Evolutionary conservation across 2,888 invertebrate genomes (phyloP), one percentile per base, ranked within the genome.

Genomic region (Argynnis bischoffii): DNA sequence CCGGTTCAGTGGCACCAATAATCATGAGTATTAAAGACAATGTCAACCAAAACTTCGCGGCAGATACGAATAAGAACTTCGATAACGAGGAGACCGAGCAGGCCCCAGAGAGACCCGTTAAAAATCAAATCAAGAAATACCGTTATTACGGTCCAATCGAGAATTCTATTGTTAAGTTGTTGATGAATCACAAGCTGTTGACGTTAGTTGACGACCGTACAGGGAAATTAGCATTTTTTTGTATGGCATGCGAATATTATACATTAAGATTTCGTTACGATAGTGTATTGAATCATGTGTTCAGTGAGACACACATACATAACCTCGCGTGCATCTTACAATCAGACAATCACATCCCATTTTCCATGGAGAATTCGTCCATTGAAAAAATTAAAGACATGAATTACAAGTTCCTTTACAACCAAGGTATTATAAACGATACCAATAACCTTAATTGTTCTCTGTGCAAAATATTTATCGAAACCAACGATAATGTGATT

Each of bases 21-120:
- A 92, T 92, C 2, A 92, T 92, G 92, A 92, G 92, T 66, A 92
- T 92, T 46, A 89, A 91, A 41, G 92, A 92, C 69, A 92, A 92
- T 55, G 92, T 92, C 1, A 92, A 92, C 67, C 92, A 92, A 69
- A 92, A 92, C 65, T 92, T 92, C 68, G 80, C 90, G 0, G 81
- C 83, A 0, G 92, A 92, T 51, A 83, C 89, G 0, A 92, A 91
- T 60, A 92, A 89, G 73, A 92, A 85, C 67, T 87, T 85, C 50
- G 92, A 92, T 6, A 89, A 85, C 11, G 92, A 92, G 5, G 92
- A 92, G 0, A 84, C 79, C 47, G 91, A 92, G 1, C 86, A 85
- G 14, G 65, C 80, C 0, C 72, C 78, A 0, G 92, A 92, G 13
- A 91, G 84, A 70, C 89, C 88, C 0, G 61, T 74, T 0, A 92